A percentile compares a stretch with the other conserved stretches of the same genome.
Conservation (phyloP, 2,113 vertebrate genomes). For the Stercorarius parasiticus region DNA sequence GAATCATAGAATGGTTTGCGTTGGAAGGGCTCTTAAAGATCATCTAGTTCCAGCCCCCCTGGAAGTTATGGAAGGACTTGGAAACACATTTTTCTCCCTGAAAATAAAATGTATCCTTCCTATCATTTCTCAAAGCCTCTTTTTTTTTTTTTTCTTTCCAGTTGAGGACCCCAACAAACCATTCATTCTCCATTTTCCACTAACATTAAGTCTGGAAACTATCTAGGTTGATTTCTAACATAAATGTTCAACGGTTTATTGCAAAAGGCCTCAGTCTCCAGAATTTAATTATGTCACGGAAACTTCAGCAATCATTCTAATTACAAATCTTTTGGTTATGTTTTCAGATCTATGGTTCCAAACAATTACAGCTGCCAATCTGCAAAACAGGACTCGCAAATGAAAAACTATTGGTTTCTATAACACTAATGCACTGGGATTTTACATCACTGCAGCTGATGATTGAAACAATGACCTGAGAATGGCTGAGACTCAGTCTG, state of each 20-base stretch:
- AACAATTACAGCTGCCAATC: background rate
- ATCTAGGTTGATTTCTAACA: background rate
- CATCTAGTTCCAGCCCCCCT: background rate
- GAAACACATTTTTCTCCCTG: background rate
- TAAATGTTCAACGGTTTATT: background rate
- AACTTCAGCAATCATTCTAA: background rate
- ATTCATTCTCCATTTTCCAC: background rate
- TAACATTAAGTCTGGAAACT: background rate
- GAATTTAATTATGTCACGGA: background rate
- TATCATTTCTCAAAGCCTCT: background rate
- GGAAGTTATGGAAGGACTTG: background rate
- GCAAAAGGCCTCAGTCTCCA: background rate
- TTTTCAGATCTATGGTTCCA: background rate
- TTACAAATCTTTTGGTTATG: background rate
- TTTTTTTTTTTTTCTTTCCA: background rate
- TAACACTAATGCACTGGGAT: background rate
- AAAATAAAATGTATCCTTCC: background rate
- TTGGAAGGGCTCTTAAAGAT: no score
- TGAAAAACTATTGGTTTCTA: background rate
- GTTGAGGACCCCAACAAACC: background rate
- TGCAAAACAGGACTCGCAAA: background rate
- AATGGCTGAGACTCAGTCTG: background rate
- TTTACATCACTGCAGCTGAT: background rate
- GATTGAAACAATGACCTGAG: background rate
- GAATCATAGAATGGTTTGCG: no score